A percentile compares a stretch with the other conserved stretches of the same genome.
Conservation (phyloP, 2,888 invertebrate species). For the Parnassius glacialis region DNA sequence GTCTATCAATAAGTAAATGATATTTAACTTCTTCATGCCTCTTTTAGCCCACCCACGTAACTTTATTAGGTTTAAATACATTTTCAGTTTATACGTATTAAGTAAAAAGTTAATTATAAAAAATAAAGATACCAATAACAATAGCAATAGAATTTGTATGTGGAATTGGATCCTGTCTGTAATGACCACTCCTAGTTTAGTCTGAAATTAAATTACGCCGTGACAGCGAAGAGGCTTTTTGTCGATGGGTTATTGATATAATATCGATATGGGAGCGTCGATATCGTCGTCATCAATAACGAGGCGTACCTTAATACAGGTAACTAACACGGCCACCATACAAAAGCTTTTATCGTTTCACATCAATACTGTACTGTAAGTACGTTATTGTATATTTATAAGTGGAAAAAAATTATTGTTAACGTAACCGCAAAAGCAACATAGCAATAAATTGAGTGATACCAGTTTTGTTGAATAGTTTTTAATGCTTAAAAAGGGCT, state of each 20-base stretch:
- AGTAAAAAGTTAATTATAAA: too few relatives aligned
- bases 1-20: too few relatives aligned
- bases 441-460: too few relatives aligned
- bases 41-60: too few relatives aligned
- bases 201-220: conserved; percentile 72
- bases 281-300: conserved; percentile 63
- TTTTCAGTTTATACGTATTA: too few relatives aligned
- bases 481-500: too few relatives aligned
- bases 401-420: too few relatives aligned
- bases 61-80: too few relatives aligned
- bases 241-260: conserved; percentile 76
- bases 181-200: conserved; percentile 67
- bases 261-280: conserved; percentile 63
- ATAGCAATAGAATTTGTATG: conserved; percentile 34
- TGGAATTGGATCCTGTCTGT: conserved; percentile 40
- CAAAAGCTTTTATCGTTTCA: conserved; percentile 50
- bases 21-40: too few relatives aligned
- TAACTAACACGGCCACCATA: conserved; percentile 43
- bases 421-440: too few relatives aligned
- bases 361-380: conserved; percentile 30
- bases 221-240: conserved; percentile 64
- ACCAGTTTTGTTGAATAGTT: too few relatives aligned
- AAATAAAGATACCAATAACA: background rate
- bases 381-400: too few relatives aligned
- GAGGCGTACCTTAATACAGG: conserved; percentile 42